A percentile compares a stretch with the other conserved stretches of the same genome.
phyloP scores from a whole-genome alignment of 2,113 vertebrate genomes.

The Capricornis sumatraensis region DNA sequence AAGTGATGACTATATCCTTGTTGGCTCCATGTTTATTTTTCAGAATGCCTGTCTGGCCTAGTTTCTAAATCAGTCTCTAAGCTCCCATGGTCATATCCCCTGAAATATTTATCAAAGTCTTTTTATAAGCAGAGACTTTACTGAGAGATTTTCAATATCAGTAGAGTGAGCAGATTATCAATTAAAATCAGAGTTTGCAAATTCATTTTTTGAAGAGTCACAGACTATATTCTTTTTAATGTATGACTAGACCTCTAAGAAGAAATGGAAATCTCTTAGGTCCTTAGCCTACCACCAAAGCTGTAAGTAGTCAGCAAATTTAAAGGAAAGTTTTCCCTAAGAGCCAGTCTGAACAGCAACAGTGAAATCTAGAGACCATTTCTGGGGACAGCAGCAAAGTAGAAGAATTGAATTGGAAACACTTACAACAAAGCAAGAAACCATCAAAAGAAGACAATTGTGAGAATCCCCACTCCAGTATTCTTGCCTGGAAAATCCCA shows the following conservation, averaged over 20 bases:
- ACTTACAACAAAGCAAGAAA: not conserved
- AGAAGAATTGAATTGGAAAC: not conserved
- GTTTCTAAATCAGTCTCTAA: constrained; percentile 7
- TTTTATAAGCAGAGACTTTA: constrained; percentile 35
- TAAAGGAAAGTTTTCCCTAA: not conserved
- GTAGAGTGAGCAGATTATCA: constrained; percentile 48
- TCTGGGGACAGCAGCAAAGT: not conserved
- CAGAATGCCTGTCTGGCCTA: not conserved
- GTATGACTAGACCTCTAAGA: not conserved
- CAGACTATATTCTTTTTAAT: not conserved
- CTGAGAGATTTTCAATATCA: constrained; percentile 24
- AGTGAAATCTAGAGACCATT: not conserved
- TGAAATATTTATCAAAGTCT: constrained; percentile 61
- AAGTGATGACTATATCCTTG: not conserved
- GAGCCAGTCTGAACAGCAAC: not conserved
- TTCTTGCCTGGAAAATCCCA: not conserved
- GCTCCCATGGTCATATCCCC: not conserved
- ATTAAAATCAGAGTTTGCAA: constrained; percentile 49
- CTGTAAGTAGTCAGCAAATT: not conserved
- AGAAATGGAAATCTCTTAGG: not conserved
- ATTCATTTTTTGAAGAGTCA: not conserved
- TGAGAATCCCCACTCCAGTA: not conserved
- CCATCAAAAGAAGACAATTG: not conserved
- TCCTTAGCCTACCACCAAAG: not conserved
- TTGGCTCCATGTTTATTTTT: not conserved